These are phyloP conservation scores for Tyria jacobaeae DNA, from an alignment of 2,888 invertebrate species.

Conservation along the genomic window DNA sequence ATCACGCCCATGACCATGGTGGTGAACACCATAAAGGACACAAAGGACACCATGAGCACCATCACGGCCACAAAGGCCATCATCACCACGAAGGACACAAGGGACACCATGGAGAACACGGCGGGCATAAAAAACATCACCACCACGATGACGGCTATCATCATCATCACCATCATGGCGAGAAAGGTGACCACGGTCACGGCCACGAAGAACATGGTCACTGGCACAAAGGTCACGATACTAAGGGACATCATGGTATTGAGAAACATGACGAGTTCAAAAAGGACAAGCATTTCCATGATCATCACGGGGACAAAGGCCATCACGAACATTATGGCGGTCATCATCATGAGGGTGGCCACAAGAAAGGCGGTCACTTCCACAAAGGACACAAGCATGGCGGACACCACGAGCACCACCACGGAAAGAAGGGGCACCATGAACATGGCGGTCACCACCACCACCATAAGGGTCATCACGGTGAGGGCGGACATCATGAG, in stretches of 20 bases:
- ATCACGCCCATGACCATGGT: constrained; percentile 87
- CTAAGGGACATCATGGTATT: constrained; percentile 92
- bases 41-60: constrained; percentile 88
- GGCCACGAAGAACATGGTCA: constrained; percentile 85
- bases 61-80: constrained; percentile 89
- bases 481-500: constrained; percentile 91
- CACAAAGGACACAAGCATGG: constrained; percentile 92
- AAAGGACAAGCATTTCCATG: constrained; percentile 93
- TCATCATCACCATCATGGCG: constrained; percentile 86
- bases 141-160: constrained; percentile 88
- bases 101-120: constrained; percentile 86
- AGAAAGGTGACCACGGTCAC: constrained; percentile 87
- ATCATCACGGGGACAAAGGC: constrained; percentile 92
- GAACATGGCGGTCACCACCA: constrained; percentile 92
- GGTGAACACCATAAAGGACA: constrained; percentile 89
- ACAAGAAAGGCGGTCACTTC: constrained; percentile 92
- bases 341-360: constrained; percentile 90
- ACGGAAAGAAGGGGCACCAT: constrained; percentile 91
- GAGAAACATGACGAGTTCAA: constrained; percentile 93
- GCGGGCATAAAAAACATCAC: constrained; percentile 87
- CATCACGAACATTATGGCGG: constrained; percentile 91
- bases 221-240: constrained; percentile 93
- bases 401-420: constrained; percentile 90
- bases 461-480: constrained; percentile 91
- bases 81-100: constrained; percentile 88